Conservation (phyloP, 2,113 vertebrate species). For the Cynocephalus volans region DNA sequence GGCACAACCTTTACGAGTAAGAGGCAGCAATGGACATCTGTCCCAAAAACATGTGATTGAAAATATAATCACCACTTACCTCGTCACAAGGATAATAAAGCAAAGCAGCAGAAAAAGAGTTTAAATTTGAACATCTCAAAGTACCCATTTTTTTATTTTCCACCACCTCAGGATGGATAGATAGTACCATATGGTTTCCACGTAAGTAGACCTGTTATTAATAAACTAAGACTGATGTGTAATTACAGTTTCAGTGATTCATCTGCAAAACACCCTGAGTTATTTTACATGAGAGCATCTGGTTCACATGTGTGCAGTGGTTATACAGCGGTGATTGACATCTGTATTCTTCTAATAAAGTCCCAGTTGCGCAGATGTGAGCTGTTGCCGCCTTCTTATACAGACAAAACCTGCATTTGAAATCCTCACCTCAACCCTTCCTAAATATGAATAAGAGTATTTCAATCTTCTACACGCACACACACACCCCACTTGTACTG, state of each 20-base stretch:
- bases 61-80: conserved; percentile 44
- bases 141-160: conserved; percentile 63
- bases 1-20: conserved; percentile 49
- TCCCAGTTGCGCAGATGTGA: conserved; percentile 76
- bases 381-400: conserved; percentile 68
- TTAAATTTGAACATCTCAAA: conserved; percentile 65
- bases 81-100: background rate
- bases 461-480: background rate
- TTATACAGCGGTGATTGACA: conserved; percentile 86
- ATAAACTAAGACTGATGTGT: conserved; percentile 80
- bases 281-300: conserved; percentile 86
- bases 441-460: background rate
- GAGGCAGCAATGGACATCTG: conserved; percentile 24
- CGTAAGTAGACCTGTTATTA: conserved; percentile 75
- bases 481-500: background rate
- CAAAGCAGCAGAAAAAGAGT: background rate
- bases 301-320: conserved; percentile 81
- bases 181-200: conserved; percentile 69
- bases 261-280: conserved; percentile 83
- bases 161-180: background rate
- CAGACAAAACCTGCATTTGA: conserved; percentile 72
- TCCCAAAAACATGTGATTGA: background rate
- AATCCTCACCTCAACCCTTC: conserved; percentile 32
- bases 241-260: conserved; percentile 84
- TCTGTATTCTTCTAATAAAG: conserved; percentile 82